Evolutionary conservation across 2,888 invertebrate genomes (phyloP).

Genomic region (Parthenolecanium corni): DNA sequence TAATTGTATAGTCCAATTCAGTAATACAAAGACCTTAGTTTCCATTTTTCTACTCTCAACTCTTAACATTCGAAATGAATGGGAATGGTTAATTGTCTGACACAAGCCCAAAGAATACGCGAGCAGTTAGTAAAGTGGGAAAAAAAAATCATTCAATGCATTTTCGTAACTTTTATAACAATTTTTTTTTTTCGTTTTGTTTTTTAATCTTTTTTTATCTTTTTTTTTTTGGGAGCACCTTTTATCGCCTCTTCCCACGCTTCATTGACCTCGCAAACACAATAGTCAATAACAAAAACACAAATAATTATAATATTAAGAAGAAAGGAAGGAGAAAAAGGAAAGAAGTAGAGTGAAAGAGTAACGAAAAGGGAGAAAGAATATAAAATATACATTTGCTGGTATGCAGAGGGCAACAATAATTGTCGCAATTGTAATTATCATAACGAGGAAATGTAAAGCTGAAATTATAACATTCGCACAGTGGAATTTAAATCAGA

Average conservation of each 20-base stretch:
- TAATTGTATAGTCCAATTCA: no score
- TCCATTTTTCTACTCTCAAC: no score
- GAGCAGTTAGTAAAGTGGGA: no score
- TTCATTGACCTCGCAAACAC: constrained; percentile 28
- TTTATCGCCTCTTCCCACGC: constrained; percentile 26
- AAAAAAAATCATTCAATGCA: no score
- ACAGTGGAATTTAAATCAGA: constrained; percentile 24
- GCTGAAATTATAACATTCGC: constrained; percentile 5
- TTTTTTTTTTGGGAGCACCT: constrained; percentile 21
- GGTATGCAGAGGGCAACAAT: constrained; percentile 4
- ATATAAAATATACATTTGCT: not conserved
- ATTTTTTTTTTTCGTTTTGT: no score
- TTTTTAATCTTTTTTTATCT: no score
- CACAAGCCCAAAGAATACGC: no score
- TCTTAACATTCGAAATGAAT: no score
- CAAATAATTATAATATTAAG: constrained; percentile 7
- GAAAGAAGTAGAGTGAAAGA: not conserved
- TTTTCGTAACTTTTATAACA: no score
- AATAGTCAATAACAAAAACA: constrained; percentile 23
- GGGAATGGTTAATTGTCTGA: no score
- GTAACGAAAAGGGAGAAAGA: not conserved
- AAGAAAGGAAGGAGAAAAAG: constrained; percentile 3
- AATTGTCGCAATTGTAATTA: constrained; percentile 24
- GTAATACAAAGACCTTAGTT: no score
- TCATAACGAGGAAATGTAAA: constrained; percentile 27